Evolutionary conservation across 2,113 vertebrate species (phyloP).

Genomic region (Anarrhichthys ocellatus): DNA sequence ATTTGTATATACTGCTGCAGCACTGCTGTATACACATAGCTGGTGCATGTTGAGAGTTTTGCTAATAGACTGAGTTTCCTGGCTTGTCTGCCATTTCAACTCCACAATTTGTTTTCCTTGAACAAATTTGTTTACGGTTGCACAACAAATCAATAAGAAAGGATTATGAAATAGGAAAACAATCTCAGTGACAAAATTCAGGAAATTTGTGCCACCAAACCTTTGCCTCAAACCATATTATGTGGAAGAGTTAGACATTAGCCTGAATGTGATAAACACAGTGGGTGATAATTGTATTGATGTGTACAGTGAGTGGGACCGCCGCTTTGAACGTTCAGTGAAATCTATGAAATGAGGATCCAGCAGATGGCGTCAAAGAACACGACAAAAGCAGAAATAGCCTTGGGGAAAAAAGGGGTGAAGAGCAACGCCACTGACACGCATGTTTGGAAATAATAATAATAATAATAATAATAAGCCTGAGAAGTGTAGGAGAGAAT

Average conservation of each 20-base stretch:
- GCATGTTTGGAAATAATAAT: no score
- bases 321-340: background rate
- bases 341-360: conserved; percentile 73
- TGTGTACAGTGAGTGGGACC: background rate
- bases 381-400: conserved; percentile 60
- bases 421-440: conserved; percentile 9
- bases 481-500: background rate
- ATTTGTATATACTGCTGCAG: background rate
- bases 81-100: background rate
- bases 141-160: background rate
- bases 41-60: background rate
- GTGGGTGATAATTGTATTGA: background rate
- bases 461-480: background rate
- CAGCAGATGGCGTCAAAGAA: conserved; percentile 90
- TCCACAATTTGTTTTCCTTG: background rate
- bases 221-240: background rate
- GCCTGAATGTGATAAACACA: background rate
- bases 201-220: background rate
- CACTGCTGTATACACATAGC: background rate
- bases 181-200: background rate
- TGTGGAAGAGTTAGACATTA: background rate
- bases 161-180: background rate
- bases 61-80: no score
- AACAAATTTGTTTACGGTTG: background rate
- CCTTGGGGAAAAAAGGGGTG: background rate